A percentile compares a stretch with the other conserved stretches of the same genome.
Conservation (phyloP, 53 echinoderm and acorn worm genomes). For the Temnopleurus reevesii region DNA sequence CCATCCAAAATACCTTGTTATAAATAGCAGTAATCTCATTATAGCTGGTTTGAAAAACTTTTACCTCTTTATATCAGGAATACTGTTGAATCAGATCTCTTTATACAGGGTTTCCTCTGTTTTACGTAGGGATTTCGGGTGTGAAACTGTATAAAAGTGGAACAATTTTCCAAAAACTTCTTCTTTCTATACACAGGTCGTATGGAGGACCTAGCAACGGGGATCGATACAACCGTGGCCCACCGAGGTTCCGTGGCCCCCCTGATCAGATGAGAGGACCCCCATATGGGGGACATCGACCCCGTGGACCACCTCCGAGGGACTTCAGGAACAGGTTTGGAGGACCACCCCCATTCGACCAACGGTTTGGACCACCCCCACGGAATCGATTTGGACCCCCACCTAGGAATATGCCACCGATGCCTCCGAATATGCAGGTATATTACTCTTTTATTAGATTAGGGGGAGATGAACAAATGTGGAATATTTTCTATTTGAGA, state of each 20-base stretch:
- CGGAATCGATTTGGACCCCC: conserved; percentile 52
- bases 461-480: too few relatives aligned
- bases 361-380: conserved; percentile 59
- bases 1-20: too few relatives aligned
- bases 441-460: conserved; percentile 51
- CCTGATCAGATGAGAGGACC: conserved; percentile 70
- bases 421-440: conserved; percentile 60
- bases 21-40: too few relatives aligned
- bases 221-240: conserved; percentile 53
- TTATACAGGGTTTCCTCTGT: too few relatives aligned
- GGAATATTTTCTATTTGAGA: too few relatives aligned
- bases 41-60: too few relatives aligned
- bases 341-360: conserved; percentile 66
- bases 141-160: too few relatives aligned
- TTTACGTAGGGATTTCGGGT: too few relatives aligned
- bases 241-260: conserved; percentile 61
- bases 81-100: too few relatives aligned
- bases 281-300: conserved; percentile 30
- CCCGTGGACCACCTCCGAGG: conserved; percentile 68
- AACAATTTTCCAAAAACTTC: too few relatives aligned
- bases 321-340: conserved; percentile 56
- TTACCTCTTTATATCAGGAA: too few relatives aligned
- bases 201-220: neutral
- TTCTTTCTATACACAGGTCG: too few relatives aligned
- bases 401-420: conserved; percentile 39